A percentile compares a stretch with the other conserved stretches of the same genome.
Conservation (phyloP, 2,888 invertebrate genomes). For the Clostera curtula region DNA sequence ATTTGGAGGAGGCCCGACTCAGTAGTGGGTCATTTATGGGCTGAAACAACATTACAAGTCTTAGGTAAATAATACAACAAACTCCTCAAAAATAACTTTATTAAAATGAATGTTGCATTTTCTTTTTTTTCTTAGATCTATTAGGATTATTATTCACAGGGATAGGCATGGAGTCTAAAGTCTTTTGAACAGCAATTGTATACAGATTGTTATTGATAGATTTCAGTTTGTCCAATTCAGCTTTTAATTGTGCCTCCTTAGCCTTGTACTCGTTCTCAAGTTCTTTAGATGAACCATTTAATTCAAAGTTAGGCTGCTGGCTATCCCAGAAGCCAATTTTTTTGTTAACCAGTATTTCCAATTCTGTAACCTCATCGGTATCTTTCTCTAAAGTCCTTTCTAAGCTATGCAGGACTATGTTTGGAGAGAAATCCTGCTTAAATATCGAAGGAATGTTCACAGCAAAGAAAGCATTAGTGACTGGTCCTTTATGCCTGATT, state of each 20-base stretch:
- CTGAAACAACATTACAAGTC: conserved; percentile 1
- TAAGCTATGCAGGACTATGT: conserved; percentile 74
- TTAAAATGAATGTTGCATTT: conserved; percentile 18
- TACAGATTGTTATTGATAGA: conserved; percentile 76
- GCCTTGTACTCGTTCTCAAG: conserved; percentile 35
- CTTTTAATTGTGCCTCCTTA: conserved; percentile 44
- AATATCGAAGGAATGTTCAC: conserved; percentile 76
- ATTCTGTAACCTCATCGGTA: conserved; percentile 57
- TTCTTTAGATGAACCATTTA: conserved; percentile 26
- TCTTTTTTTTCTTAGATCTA: conserved; percentile 39
- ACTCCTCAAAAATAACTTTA: conserved; percentile 7
- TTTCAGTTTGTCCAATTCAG: conserved; percentile 71
- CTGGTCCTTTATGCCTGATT: conserved; percentile 81
- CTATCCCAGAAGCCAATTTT: conserved; percentile 60
- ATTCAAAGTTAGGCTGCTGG: conserved; percentile 18
- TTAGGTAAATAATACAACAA: not conserved
- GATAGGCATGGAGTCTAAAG: conserved; percentile 37
- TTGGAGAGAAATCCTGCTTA: conserved; percentile 73
- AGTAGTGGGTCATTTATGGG: not conserved
- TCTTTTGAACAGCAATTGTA: conserved; percentile 64
- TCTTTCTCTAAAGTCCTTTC: conserved; percentile 77
- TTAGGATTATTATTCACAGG: conserved; percentile 17
- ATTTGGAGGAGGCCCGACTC: too few relatives aligned
- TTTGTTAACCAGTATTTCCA: conserved; percentile 50
- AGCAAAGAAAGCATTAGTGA: conserved; percentile 82